A percentile compares a stretch with the other conserved stretches of the same genome.
These are phyloP conservation scores for Sminthurides bifidus DNA, from an alignment of 1,140 invertebrate genomes.

Conservation along the genomic window DNA sequence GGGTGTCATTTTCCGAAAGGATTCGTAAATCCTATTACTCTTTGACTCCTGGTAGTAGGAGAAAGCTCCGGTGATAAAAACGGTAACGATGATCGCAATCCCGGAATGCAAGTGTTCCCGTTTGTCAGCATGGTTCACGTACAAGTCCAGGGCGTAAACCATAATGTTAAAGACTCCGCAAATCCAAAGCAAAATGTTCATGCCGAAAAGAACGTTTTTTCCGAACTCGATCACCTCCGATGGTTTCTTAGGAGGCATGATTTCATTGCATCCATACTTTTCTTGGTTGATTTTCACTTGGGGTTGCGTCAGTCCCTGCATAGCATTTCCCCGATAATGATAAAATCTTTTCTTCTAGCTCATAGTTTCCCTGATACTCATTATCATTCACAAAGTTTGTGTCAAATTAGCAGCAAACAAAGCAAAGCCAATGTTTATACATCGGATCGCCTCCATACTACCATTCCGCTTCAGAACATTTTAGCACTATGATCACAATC, in stretches of 20 bases:
- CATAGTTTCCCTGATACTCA: no score
- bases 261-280: conserved; percentile 13
- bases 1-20: not conserved
- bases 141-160: conserved; percentile 2
- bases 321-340: no score
- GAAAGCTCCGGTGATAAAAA: conserved; percentile 92
- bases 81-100: conserved; percentile 85
- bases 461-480: no score
- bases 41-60: conserved; percentile 97
- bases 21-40: conserved; percentile 46
- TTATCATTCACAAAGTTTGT: no score
- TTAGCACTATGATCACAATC: no score
- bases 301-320: conserved; percentile 13
- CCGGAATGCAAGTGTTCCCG: conserved; percentile 50
- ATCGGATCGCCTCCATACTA: no score
- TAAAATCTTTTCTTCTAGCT: no score
- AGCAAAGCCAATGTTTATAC: no score
- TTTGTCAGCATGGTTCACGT: not conserved
- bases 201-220: conserved; percentile 12
- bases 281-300: conserved; percentile 16
- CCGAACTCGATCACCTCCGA: conserved; percentile 14
- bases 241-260: conserved; percentile 11
- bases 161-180: conserved; percentile 13
- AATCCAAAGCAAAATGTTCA: conserved; percentile 21
- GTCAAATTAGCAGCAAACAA: no score